Evolutionary conservation across 2,113 vertebrate species (phyloP), one percentile per base, ranked within the genome.

Genomic region (Gavialis gangeticus): DNA sequence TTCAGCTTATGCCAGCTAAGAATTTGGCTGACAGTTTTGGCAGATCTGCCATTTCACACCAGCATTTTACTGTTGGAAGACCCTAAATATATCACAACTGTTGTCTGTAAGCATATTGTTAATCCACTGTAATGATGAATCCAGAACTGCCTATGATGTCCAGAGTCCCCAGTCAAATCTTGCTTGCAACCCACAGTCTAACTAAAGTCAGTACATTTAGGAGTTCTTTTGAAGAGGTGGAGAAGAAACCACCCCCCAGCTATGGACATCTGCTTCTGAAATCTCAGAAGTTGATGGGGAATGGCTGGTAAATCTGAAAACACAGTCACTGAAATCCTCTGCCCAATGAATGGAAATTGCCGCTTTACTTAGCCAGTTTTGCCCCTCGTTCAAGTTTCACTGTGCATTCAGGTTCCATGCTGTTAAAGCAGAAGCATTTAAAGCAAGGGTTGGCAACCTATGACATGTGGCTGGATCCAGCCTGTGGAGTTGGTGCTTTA

Each of bases 231-330:
- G 54, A 18, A 56, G 15, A 82, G 71, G 82, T 5, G 5, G 3
- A 83, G 34, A 88, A 79, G 0, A 82, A 75, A 27, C 14, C 46
- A 80, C 57, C 10, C 11, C 2, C 3, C 56, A 11, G 12, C 3
- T 57, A 10, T 4, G 75, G 37, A 79, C 46, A 84, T 18, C 22
- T 64, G 24, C 17, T 58, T 9, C 18, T 25, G 27, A 17, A 27
- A 17, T 25, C 21, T 19, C 25, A 13, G 7, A 2, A 82, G 19
- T 57, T 59, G 5, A 0, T 0, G 3, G 3, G 15, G 4, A 4
- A 25, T 16, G 9, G 3, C 66, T 90, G 55, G 64, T 86, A 27
- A 28, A 59, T 11, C 46, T 64, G 1, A 2, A 91, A 85, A 22
- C 7, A 82, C 6, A 87, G 4, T 3, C 3, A 46, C 46, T 46